phyloP scores from a whole-genome alignment of 92 coral and sea anemone genomes.

The Phenganax stokvisi region DNA sequence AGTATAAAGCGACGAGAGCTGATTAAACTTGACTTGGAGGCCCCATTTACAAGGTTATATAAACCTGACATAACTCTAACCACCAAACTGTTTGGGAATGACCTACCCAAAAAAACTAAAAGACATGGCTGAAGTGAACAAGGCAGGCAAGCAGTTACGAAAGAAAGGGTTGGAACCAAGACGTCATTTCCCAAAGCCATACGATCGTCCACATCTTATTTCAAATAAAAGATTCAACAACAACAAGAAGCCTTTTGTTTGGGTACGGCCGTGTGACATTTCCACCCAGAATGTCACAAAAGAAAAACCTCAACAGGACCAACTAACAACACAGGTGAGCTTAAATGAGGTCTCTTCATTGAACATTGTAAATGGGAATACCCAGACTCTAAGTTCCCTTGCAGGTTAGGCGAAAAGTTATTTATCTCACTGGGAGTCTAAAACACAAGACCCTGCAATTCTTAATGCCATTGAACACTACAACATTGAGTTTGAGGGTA shows the following conservation, averaged over 20 bases:
- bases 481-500: slow-evolving; percentile 29
- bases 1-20: slow-evolving; percentile 53
- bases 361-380: not conserved
- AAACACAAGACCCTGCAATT: slow-evolving; percentile 16
- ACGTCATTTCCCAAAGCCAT: not conserved
- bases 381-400: not conserved
- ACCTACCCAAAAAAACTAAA: slow-evolving; percentile 36
- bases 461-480: not conserved
- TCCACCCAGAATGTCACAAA: not conserved
- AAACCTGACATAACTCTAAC: slow-evolving; percentile 43
- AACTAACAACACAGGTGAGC: not conserved
- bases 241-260: slow-evolving; percentile 2
- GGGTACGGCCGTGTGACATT: not conserved
- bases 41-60: slow-evolving; percentile 47
- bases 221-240: not conserved
- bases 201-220: not conserved
- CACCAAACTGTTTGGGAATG: slow-evolving; percentile 46
- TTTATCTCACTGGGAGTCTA: slow-evolving; percentile 29
- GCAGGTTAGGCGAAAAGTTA: not conserved
- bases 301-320: not conserved
- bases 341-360: not conserved
- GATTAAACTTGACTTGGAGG: slow-evolving; percentile 39
- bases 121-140: slow-evolving; percentile 40
- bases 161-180: not conserved
- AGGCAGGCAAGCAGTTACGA: not conserved